Conservation (phyloP, 1,140 invertebrate species). For the Andrena cerasifolii region DNA sequence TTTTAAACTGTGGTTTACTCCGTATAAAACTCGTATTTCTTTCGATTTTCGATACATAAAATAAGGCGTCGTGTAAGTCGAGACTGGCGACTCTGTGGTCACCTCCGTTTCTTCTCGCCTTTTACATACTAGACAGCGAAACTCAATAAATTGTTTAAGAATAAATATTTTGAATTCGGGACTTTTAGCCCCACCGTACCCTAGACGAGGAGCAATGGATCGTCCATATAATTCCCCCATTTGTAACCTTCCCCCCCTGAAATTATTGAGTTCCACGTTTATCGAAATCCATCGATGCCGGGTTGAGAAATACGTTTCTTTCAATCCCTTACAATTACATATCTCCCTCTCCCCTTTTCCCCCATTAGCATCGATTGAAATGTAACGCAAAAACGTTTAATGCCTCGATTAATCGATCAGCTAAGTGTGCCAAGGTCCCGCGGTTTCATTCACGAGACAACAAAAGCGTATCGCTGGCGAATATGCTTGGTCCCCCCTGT, state of each 20-base stretch:
- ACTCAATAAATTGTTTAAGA: too few species aligned
- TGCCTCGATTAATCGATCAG: constrained; percentile 3
- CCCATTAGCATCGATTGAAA: background rate
- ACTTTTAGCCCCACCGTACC: too few species aligned
- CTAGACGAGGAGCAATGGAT: constrained; percentile 22
- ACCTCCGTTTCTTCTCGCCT: too few species aligned
- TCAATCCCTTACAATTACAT: background rate
- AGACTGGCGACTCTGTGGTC: too few species aligned
- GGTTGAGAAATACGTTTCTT: background rate
- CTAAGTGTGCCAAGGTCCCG: constrained; percentile 11
- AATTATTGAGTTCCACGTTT: background rate
- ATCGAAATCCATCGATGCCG: background rate
- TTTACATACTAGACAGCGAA: too few species aligned
- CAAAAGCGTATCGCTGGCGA: constrained; percentile 1
- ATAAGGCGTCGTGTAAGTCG: too few species aligned
- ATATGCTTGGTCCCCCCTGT: background rate
- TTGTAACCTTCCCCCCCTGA: background rate
- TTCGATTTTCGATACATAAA: too few species aligned
- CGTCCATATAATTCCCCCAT: background rate
- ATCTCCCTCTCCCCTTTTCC: background rate
- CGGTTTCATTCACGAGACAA: constrained; percentile 9
- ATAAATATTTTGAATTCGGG: too few species aligned
- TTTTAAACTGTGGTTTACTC: too few species aligned
- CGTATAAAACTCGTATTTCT: too few species aligned
- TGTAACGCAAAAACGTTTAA: background rate